phyloP scores from a whole-genome alignment of 1,140 invertebrate species.

The Danaus melanippus region DNA sequence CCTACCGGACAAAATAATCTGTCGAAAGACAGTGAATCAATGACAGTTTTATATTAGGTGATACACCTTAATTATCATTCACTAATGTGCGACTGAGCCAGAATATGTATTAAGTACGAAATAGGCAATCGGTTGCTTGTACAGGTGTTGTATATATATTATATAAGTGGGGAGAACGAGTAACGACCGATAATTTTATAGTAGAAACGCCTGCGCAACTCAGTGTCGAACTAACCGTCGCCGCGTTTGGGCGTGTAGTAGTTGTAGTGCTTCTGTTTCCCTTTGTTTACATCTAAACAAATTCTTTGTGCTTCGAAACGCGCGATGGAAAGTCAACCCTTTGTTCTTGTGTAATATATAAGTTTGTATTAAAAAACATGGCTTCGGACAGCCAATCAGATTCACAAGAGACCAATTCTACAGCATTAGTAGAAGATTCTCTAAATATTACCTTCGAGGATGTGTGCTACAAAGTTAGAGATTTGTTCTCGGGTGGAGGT shows the following conservation, averaged over 20 bases:
- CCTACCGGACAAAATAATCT: too few relatives aligned
- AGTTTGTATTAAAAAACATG: constrained; percentile 44
- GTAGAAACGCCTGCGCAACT: constrained; percentile 28
- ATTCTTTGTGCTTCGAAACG: constrained; percentile 44
- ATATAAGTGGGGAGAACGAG: constrained; percentile 41
- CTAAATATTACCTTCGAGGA: constrained; percentile 58
- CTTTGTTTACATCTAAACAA: constrained; percentile 53
- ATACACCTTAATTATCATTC: too few relatives aligned
- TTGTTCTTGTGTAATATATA: constrained; percentile 34
- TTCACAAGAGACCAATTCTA: constrained; percentile 52
- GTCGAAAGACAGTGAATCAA: too few relatives aligned
- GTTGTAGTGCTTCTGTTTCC: constrained; percentile 14
- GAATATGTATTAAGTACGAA: too few relatives aligned
- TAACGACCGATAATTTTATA: constrained; percentile 44
- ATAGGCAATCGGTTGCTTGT: too few relatives aligned
- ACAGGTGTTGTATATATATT: too few relatives aligned
- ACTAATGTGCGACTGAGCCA: too few relatives aligned
- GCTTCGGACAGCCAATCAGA: constrained; percentile 45
- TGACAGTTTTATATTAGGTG: too few relatives aligned
- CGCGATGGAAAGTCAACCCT: constrained; percentile 42
- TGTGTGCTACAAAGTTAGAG: constrained; percentile 45
- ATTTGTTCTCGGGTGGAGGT: constrained; percentile 46
- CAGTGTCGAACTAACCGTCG: constrained; percentile 23
- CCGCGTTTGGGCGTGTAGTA: constrained; percentile 28
- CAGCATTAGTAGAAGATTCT: constrained; percentile 46